These are phyloP conservation scores for Cardinalis cardinalis DNA, from an alignment of 2,113 vertebrate genomes.

Conservation along the genomic window DNA sequence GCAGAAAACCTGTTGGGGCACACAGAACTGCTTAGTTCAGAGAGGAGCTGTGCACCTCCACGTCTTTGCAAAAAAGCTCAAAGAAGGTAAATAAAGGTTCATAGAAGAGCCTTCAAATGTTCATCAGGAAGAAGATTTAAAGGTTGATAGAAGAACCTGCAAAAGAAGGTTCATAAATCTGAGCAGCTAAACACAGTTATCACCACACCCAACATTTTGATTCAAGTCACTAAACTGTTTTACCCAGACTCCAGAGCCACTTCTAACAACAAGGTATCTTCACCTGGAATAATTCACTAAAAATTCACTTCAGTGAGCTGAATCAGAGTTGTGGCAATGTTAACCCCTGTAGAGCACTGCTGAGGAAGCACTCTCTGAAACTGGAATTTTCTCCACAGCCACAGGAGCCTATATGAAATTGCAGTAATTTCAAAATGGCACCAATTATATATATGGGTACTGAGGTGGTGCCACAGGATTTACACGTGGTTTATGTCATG, in stretches of 20 bases:
- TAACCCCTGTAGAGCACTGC: not conserved
- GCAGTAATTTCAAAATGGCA: not conserved
- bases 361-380: not conserved
- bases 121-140: too few relatives aligned
- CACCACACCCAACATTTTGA: not conserved
- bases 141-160: too few relatives aligned
- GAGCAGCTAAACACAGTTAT: not conserved
- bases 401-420: not conserved
- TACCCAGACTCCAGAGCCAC: not conserved
- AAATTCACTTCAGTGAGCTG: not conserved
- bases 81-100: not conserved
- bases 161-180: not conserved
- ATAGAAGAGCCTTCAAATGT: too few relatives aligned
- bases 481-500: not conserved
- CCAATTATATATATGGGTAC: not conserved
- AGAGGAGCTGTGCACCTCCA: not conserved
- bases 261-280: not conserved
- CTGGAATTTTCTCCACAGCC: not conserved
- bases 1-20: not conserved
- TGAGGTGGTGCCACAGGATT: not conserved
- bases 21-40: not conserved
- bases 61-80: not conserved
- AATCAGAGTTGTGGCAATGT: accelerated
- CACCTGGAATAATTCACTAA: too few relatives aligned
- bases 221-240: not conserved